Evolutionary conservation across 2,797 vertebrate species (phyloP).

Genomic region (Sebastes taczanowskii): DNA sequence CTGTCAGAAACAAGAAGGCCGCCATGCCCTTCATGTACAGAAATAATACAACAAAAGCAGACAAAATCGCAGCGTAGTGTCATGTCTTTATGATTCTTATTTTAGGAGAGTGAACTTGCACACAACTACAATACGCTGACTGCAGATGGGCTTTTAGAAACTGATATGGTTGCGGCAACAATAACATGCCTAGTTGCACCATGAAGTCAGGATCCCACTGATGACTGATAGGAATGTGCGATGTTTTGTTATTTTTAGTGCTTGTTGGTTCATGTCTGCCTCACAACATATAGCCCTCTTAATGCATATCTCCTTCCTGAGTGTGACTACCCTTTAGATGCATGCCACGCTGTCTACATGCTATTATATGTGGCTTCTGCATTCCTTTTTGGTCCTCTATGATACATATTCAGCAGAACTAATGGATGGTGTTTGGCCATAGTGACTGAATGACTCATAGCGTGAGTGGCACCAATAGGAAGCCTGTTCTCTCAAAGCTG

Average conservation of each 20-base stretch:
- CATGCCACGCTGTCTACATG: neutral
- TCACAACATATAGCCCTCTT: neutral
- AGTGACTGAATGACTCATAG: conserved; percentile 46
- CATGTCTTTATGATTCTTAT: neutral
- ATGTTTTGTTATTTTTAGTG: conserved; percentile 14
- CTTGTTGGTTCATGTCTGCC: conserved; percentile 21
- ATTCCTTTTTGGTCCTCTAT: conserved; percentile 15
- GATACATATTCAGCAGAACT: conserved; percentile 25
- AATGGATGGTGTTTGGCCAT: conserved; percentile 35
- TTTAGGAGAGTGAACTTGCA: neutral
- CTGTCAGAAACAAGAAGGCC: neutral
- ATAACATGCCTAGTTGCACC: neutral
- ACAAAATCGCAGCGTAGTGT: neutral
- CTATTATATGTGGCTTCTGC: neutral
- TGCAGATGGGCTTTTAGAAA: neutral
- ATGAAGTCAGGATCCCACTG: neutral
- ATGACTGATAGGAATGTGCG: conserved; percentile 17
- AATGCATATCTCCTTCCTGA: neutral
- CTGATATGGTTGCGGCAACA: neutral
- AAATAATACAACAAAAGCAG: neutral
- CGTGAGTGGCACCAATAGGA: conserved; percentile 30
- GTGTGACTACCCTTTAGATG: neutral
- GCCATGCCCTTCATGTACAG: neutral
- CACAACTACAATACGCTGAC: neutral
- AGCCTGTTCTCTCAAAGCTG: conserved; percentile 27